Evolutionary conservation across 2,888 invertebrate species (phyloP), one percentile per base, ranked within the genome.

Genomic region (Zaprionus obscuricornis): DNA sequence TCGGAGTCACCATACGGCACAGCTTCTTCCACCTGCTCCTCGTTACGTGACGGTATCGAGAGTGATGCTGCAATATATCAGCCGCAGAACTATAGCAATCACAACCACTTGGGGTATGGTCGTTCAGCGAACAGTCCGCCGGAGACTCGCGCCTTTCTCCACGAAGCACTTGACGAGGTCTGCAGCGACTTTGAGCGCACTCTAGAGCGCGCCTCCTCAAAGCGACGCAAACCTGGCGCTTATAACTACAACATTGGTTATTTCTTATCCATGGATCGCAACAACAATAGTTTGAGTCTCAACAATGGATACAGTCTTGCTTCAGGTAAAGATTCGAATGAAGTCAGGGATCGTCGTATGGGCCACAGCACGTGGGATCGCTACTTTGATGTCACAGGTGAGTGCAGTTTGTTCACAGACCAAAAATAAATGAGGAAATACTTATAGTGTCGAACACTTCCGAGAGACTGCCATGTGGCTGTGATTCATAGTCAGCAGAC

Each of bases 171-270:
- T 55, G 91, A 91, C 66, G 92, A 92, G 87, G 94, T 94, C 52
- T 93, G 94, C 55, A 92, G 92, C 50, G 94, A 95, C 88, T 95
- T 95, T 86, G 94, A 95, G 88, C 92, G 93, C 71, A 93, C 94
- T 13, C 89, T 94, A 59, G 92, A 93, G 74, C 91, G 92, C 52
- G 92, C 93, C 37, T 71, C 92, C 85, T 86, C 89, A 79, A 84
- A 82, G 52, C 75, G 85, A 10, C 87, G 88, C 43, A 89, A 88
- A 49, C 63, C 54, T 0, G 63, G 54, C 5, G 59, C 40, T 8
- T 60, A 63, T 4, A 65, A 49, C 33, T 59, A 65, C 33, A 59
- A 63, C 16, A 68, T 51, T 54, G 66, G 54, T 0, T 16, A 11
- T 1, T 31, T 57, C n/a, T n/a, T 55, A 7, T 66, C 73, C 40